Base-by-base conservation (phyloP, 2,113 vertebrate species). In the Erythrocebus patas region DNA sequence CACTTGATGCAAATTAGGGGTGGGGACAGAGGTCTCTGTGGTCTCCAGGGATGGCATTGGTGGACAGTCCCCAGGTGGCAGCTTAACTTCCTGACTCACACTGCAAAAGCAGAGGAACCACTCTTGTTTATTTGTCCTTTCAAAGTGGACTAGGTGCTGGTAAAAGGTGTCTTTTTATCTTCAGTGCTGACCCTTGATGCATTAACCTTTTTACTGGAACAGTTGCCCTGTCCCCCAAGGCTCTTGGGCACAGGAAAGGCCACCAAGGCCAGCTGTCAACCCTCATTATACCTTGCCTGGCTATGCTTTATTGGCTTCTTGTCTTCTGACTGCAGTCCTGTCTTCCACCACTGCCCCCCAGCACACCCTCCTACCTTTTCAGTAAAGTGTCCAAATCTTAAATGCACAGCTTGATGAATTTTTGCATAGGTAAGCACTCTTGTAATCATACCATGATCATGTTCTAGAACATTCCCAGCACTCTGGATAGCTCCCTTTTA, bases 1-100 rank as follows among this genome's bases (percentile, higher is more conserved):
- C 23, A 59, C 81, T 83, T n/a, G 68, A 45, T 45, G 8, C 35
- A 70, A 80, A 50, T 18, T 10, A 5, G 45, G 38, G 16, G 12
- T 3, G 2, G 13, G 59, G 35, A 45, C 0, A 22, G 40, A 25
- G 48, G 38, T n/a, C 10, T 59, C 48, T 40, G 8, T 38, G 1
- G 5, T 45, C 68, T 55, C 48, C 13, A 20, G 32, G 7, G 40
- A n/a, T 55, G 38, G 2, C 18, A 5, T n/a, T 48, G 30, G 50
- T 35, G 57, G 8, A 23, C 0, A 9, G 23, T 16, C 25, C 16
- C n/a, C 0, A 0, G 13, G 14, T 4, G 25, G 81, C 79, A n/a
- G 14, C 48, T 27, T 22, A 3, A 8, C 22, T 17, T 23, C 4
- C 12, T 2, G 59, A 52, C 9, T 50, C 22, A 25, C 0, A 32